Conservation (phyloP, 2,113 vertebrate genomes). For the Pyrgilauda ruficollis region DNA sequence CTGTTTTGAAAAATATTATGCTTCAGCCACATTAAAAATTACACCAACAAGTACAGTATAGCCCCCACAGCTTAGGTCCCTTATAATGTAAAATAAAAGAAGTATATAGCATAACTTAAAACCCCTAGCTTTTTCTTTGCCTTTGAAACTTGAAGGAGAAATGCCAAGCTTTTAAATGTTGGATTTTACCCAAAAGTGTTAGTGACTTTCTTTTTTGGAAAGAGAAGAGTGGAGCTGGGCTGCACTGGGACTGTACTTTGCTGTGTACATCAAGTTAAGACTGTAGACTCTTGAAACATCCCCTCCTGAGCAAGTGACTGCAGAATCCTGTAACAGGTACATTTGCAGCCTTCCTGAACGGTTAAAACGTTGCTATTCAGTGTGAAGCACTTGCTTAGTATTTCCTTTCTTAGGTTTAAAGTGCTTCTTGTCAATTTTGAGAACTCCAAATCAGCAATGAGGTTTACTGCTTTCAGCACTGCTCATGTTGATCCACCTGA, state of each 20-base stretch:
- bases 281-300: not conserved
- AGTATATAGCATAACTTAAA: not conserved
- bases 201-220: not conserved
- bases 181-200: not conserved
- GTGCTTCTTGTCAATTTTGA: not conserved
- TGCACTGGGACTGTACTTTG: not conserved
- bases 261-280: not conserved
- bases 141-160: not conserved
- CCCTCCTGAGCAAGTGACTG: not conserved
- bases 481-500: not conserved
- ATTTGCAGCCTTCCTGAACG: not conserved
- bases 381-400: not conserved
- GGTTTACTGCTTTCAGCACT: not conserved
- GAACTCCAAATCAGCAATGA: not conserved
- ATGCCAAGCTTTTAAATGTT: not conserved
- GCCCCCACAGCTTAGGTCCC: not conserved
- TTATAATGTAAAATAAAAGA: not conserved
- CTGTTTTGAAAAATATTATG: not conserved
- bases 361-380: not conserved
- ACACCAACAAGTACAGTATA: not conserved
- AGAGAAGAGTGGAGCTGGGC: not conserved
- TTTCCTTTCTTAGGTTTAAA: not conserved
- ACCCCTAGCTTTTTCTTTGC: not conserved
- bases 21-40: not conserved
- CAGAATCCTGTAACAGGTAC: not conserved